Evolutionary conservation across 2,888 invertebrate genomes (phyloP).

Genomic region (Diaperis boleti): DNA sequence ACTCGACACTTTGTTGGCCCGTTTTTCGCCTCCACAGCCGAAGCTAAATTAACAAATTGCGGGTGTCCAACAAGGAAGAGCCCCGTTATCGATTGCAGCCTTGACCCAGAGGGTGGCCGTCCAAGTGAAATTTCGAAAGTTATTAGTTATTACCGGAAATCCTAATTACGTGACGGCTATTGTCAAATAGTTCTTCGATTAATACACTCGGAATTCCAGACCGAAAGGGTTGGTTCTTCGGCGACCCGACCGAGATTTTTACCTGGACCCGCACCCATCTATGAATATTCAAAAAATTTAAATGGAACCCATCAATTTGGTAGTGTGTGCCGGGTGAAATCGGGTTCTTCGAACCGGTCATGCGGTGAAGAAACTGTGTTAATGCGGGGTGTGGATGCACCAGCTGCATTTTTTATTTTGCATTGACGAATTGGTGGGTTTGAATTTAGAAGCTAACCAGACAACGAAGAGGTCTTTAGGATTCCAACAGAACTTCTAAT

Average conservation of each 20-base stretch:
- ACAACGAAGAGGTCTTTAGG: no score
- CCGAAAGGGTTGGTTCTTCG: constrained; percentile 40
- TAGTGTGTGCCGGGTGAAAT: constrained; percentile 7
- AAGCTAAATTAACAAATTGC: constrained; percentile 4
- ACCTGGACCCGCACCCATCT: constrained; percentile 27
- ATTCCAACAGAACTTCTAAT: no score
- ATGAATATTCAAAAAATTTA: constrained; percentile 40
- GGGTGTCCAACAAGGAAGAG: constrained; percentile 39
- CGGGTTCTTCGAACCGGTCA: constrained; percentile 15
- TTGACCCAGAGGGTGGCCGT: constrained; percentile 45
- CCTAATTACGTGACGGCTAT: constrained; percentile 33
- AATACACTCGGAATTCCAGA: constrained; percentile 35
- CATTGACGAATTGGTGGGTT: no score
- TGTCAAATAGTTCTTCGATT: constrained; percentile 35
- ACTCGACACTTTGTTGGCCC: background rate
- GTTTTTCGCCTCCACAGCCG: background rate
- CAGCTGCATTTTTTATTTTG: no score
- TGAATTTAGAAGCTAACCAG: no score
- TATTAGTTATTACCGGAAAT: constrained; percentile 34
- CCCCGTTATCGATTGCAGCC: constrained; percentile 43
- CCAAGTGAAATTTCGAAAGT: constrained; percentile 11
- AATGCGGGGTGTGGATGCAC: no score
- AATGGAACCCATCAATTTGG: constrained; percentile 5
- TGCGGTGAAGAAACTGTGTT: no score
- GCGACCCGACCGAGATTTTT: constrained; percentile 39